A percentile compares a stretch with the other conserved stretches of the same genome.
Conservation (phyloP, 2,888 invertebrate genomes). For the Athripsodes cinereus region DNA sequence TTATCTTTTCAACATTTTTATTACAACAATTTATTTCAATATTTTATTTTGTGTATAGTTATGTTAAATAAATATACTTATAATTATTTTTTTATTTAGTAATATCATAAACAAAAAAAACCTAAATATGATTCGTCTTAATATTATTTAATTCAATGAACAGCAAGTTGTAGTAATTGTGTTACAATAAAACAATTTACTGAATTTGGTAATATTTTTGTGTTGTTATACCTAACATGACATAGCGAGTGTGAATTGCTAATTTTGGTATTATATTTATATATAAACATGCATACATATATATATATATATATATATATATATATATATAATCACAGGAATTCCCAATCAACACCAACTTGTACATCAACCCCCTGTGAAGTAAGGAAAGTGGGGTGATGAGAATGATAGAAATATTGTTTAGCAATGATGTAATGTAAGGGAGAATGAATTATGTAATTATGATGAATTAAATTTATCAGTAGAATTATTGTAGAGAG, state of each 20-base stretch:
- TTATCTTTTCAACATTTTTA: slow-evolving; percentile 18
- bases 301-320: slow-evolving; percentile 20
- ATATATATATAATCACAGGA: too few species aligned
- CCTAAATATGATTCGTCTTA: too few species aligned
- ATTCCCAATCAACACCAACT: too few species aligned
- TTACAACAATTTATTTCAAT: slow-evolving; percentile 6
- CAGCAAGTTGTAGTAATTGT: too few species aligned
- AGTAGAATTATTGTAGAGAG: slow-evolving; percentile 6
- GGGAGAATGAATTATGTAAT: neutral
- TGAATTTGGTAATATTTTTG: slow-evolving; percentile 16
- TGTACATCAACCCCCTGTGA: too few species aligned
- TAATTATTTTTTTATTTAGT: slow-evolving; percentile 13
- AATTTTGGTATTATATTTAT: too few species aligned
- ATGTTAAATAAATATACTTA: slow-evolving; percentile 24
- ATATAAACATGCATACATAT: slow-evolving; percentile 16
- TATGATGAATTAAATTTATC: slow-evolving; percentile 27
- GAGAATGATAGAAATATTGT: slow-evolving; percentile 10
- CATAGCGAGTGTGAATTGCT: too few species aligned
- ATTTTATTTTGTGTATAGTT: slow-evolving; percentile 1
- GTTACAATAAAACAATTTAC: neutral
- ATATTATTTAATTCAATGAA: too few species aligned
- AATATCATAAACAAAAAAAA: neutral
- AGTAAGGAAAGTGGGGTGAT: too few species aligned
- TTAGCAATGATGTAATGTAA: slow-evolving; percentile 8
- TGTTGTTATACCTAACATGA: too few species aligned